Percentiles rank a stretch among this genome's conserved stretches.
phyloP scores from a whole-genome alignment of 2,113 vertebrate genomes.

The Anser cygnoides region DNA sequence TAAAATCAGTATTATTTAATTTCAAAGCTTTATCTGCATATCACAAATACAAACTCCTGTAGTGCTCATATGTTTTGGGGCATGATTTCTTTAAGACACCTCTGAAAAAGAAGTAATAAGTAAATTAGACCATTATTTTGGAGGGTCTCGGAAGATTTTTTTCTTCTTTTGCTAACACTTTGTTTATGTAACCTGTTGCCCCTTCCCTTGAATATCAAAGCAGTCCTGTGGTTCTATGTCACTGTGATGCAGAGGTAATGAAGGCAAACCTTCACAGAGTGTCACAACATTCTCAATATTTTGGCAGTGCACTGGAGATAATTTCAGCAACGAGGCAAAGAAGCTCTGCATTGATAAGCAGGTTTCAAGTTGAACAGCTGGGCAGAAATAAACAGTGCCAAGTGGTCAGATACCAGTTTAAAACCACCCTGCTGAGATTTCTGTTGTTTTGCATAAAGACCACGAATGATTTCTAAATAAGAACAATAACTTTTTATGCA shows the following conservation, averaged over 20 bases:
- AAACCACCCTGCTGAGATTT: slow-evolving; percentile 16
- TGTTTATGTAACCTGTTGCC: slow-evolving; percentile 60
- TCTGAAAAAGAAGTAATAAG: neutral
- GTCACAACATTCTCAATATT: slow-evolving; percentile 32
- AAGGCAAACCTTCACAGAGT: slow-evolving; percentile 35
- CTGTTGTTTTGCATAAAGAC: neutral
- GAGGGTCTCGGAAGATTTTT: neutral
- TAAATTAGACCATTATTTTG: neutral
- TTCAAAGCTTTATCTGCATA: neutral
- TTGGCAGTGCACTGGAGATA: slow-evolving; percentile 1
- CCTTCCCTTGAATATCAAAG: slow-evolving; percentile 31
- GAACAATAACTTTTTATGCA: neutral
- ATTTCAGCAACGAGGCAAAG: slow-evolving; percentile 36
- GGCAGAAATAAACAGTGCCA: neutral
- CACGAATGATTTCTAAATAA: neutral
- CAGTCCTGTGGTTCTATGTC: slow-evolving; percentile 29
- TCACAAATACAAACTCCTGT: neutral
- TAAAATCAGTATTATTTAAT: slow-evolving; percentile 13
- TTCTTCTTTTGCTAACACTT: slow-evolving; percentile 7
- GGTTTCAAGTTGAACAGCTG: neutral
- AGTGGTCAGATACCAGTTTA: neutral
- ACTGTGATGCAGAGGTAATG: slow-evolving; percentile 38
- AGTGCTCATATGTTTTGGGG: neutral
- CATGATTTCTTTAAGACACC: neutral
- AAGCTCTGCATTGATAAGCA: neutral